Conservation (phyloP, 2,113 vertebrate species). For the Chaetodon auriga region DNA sequence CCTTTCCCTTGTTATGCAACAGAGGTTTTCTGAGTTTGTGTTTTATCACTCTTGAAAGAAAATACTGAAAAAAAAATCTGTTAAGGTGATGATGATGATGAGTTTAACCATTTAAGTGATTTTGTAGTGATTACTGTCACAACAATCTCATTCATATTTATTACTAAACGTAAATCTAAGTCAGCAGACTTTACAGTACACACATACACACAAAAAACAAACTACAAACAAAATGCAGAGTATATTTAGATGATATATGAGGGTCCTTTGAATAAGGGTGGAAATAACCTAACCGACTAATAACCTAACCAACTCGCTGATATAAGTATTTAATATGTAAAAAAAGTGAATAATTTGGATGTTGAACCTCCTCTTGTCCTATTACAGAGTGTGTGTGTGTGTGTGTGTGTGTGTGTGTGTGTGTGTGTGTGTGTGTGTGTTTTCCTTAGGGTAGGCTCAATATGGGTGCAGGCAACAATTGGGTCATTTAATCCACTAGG, state of each 20-base stretch:
- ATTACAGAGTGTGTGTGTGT: constrained; percentile 23
- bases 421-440: not conserved
- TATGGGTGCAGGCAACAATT: constrained; percentile 69
- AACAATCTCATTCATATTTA: not conserved
- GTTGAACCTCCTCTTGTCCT: constrained; percentile 30
- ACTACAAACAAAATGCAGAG: not conserved
- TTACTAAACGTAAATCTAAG: not conserved
- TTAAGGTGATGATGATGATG: not conserved
- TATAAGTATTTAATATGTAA: not conserved
- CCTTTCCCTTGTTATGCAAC: not conserved
- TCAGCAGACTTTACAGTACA: not conserved
- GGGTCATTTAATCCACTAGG: constrained; percentile 70
- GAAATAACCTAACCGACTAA: too few relatives aligned
- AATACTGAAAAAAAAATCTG: not conserved
- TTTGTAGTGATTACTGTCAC: not conserved
- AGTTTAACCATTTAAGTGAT: not conserved
- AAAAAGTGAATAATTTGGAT: not conserved
- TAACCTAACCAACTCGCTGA: too few relatives aligned
- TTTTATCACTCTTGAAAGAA: not conserved
- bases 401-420: too few relatives aligned
- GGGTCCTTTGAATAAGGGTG: too few relatives aligned
- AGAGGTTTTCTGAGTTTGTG: not conserved
- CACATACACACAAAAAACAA: not conserved
- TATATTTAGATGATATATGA: too few relatives aligned
- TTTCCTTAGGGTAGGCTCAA: constrained; percentile 53